phyloP scores from a whole-genome alignment of 2,888 invertebrate genomes.

The Sphaerophoria rueppellii region DNA sequence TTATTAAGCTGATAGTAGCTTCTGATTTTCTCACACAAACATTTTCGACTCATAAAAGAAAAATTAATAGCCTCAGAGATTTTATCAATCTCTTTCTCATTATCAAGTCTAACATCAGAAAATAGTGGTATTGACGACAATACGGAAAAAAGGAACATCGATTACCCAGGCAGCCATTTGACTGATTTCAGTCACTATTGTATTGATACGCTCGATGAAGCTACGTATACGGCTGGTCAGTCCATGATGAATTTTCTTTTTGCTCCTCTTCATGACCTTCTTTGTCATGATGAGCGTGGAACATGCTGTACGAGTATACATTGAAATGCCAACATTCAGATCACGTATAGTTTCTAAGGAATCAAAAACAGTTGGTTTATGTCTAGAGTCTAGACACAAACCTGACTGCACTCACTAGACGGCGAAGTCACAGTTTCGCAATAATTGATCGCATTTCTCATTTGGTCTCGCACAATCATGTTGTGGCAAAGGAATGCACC shows the following conservation, averaged over 20 bases:
- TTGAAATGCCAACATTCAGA: slow-evolving; percentile 65
- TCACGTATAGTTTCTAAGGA: slow-evolving; percentile 66
- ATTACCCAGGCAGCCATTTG: slow-evolving; percentile 15
- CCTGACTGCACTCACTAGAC: slow-evolving; percentile 28
- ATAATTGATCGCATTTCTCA: slow-evolving; percentile 57
- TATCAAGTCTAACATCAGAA: slow-evolving; percentile 20
- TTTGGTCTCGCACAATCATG: slow-evolving; percentile 22
- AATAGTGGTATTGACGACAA: slow-evolving; percentile 69
- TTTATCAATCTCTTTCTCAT: slow-evolving; percentile 35
- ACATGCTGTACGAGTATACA: slow-evolving; percentile 5
- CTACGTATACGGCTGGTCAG: not conserved
- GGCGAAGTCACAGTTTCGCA: slow-evolving; percentile 52
- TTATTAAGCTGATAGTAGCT: no score
- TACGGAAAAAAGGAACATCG: slow-evolving; percentile 60
- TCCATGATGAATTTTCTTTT: slow-evolving; percentile 6
- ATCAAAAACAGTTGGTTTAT: slow-evolving; percentile 51
- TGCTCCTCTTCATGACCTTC: not conserved
- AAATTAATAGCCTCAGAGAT: slow-evolving; percentile 13
- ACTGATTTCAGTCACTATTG: slow-evolving; percentile 33
- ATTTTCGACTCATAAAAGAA: no score
- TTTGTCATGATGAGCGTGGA: not conserved
- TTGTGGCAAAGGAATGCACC: slow-evolving; percentile 50
- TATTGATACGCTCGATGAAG: slow-evolving; percentile 51
- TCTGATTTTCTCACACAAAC: no score
- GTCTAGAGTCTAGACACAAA: slow-evolving; percentile 61